Evolutionary conservation across 2,113 vertebrate species (phyloP).

Genomic region (Brienomyrus brachyistius): DNA sequence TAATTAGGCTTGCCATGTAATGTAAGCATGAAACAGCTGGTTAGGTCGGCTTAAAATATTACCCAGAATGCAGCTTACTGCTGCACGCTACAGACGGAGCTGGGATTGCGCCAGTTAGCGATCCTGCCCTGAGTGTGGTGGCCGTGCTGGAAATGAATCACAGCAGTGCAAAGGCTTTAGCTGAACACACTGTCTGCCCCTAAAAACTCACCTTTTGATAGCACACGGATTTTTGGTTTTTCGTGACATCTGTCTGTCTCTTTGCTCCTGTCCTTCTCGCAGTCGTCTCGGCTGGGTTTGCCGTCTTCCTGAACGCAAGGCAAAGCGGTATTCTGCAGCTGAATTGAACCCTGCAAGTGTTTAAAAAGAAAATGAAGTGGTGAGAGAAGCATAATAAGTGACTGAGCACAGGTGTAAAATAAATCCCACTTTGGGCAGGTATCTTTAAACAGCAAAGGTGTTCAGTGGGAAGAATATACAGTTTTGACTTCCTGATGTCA

Average conservation of each 20-base stretch:
- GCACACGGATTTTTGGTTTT: slow-evolving; percentile 73
- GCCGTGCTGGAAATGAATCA: not conserved
- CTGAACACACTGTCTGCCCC: not conserved
- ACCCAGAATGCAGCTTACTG: not conserved
- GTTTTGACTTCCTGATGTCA: not conserved
- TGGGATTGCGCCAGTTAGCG: not conserved
- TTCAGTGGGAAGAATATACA: not conserved
- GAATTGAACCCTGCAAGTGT: slow-evolving; percentile 64
- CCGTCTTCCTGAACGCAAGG: slow-evolving; percentile 71
- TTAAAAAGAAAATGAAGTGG: not conserved
- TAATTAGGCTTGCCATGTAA: slow-evolving; percentile 11
- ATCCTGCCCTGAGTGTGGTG: not conserved
- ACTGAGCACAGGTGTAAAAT: not conserved
- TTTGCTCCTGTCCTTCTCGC: slow-evolving; percentile 72
- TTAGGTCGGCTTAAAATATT: slow-evolving; percentile 14
- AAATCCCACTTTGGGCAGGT: not conserved
- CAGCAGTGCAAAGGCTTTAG: not conserved
- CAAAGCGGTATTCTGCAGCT: slow-evolving; percentile 67
- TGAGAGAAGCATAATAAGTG: not conserved
- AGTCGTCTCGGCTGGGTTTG: slow-evolving; percentile 70
- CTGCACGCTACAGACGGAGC: not conserved
- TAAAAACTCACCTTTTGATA: slow-evolving; percentile 77
- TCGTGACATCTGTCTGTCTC: slow-evolving; percentile 65
- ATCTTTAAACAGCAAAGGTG: not conserved
- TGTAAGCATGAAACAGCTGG: slow-evolving; percentile 3